Conservation (phyloP, 2,113 vertebrate genomes). For the Microtus ochrogaster region DNA sequence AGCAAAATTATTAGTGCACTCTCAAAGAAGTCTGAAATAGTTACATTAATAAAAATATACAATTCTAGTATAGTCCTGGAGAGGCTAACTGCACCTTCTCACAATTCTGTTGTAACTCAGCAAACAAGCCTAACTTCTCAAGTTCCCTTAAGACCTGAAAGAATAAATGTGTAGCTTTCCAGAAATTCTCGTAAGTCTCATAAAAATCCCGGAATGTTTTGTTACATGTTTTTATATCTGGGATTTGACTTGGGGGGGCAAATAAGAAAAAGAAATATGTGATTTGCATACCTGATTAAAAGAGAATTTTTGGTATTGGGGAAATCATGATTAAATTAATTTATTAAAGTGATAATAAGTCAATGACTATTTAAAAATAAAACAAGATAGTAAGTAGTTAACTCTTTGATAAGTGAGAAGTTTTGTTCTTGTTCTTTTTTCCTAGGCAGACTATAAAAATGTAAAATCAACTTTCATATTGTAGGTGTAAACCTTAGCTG, state of each 20-base stretch:
- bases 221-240: not conserved
- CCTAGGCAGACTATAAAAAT: not conserved
- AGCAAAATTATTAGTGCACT: not conserved
- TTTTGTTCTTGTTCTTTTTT: not conserved
- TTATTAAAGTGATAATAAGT: not conserved
- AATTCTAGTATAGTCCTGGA: not conserved
- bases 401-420: not conserved
- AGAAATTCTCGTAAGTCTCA: not conserved
- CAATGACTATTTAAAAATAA: not conserved
- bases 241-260: not conserved
- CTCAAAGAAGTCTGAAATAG: constrained; percentile 42
- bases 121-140: constrained; percentile 10
- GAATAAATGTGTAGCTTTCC: constrained; percentile 45
- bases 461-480: not conserved
- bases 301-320: not conserved
- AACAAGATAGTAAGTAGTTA: not conserved
- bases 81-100: not conserved
- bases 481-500: not conserved
- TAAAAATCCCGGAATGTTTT: constrained; percentile 3
- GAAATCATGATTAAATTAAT: not conserved
- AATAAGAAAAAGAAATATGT: not conserved
- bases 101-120: not conserved
- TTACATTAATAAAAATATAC: constrained; percentile 46
- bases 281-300: not conserved
- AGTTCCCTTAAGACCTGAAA: not conserved